Base-by-base conservation (phyloP, 1,140 invertebrate species). In the Meteorus sp. region DNA sequence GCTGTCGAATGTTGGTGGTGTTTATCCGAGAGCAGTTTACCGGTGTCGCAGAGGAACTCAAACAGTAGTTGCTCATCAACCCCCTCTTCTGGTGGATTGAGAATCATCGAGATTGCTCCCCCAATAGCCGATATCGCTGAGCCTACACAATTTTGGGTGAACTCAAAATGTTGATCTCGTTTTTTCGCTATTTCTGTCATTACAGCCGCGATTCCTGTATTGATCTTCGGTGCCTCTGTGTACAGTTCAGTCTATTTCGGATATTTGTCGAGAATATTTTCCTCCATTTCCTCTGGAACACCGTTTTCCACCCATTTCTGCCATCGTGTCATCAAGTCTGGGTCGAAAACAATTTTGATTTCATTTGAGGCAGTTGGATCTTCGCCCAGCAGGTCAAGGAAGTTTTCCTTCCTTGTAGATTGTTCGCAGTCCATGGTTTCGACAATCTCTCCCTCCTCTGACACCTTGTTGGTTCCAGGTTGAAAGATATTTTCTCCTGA, bases 91-190 rank as follows among this genome's bases (percentile, higher is more conserved):
- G 58, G 13, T 1, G 19, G 31, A 0, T 50, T 35, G 11, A 67
- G 27, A 13, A 63, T 35, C 51, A 65, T n/a, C 1, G 63, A 59
- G 0, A 67, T 55, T 33, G 56, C 61, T 9, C 56, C 56, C 2
- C 52, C 56, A 3, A 62, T 45, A 11, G 60, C 31, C 13, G 43
- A 43, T 11, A 61, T 15, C 4, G 53, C 56, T 44, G 62, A 56
- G 2, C 58, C 66, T 0, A 61, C 33, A 25, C 56, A 62, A 15
- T 66, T 66, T 39, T 68, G 56, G 0, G 59, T 65, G 3, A 52
- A 20, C 0, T 50, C 6, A 17, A 64, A 68, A 59, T 68, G 48
- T 1, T 63, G 19, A 19, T 66, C 64, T 27, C 62, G 37, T 44
- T 66, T 62, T 5, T 33, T 60, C 6, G 53, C 54, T 43, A 65